Conservation (phyloP, 2,113 vertebrate genomes). For the Plecturocebus donacophilus region DNA sequence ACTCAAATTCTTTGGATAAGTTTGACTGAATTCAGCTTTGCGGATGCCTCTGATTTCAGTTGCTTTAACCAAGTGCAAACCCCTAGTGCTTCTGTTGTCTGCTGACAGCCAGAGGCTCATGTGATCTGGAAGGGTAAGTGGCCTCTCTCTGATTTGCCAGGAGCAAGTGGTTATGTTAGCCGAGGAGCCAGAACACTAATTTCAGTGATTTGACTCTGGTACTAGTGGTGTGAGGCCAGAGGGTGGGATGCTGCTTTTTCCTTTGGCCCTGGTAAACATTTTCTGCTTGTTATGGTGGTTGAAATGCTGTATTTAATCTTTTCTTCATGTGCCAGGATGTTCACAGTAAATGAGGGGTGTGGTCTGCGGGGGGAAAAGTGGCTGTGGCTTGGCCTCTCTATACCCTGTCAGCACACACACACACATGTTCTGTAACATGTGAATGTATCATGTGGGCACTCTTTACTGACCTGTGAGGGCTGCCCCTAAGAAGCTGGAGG, state of each 20-base stretch:
- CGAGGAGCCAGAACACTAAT: background rate
- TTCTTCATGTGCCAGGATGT: constrained; percentile 41
- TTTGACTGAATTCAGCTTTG: background rate
- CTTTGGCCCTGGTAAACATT: constrained; percentile 39
- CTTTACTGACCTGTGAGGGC: background rate
- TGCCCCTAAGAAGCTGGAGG: background rate
- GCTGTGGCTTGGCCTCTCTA: constrained; percentile 38
- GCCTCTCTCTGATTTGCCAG: constrained; percentile 17
- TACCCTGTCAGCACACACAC: background rate
- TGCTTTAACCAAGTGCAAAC: background rate
- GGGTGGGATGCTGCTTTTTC: constrained; percentile 27
- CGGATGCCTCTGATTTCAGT: background rate
- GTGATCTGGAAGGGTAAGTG: background rate
- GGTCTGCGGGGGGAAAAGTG: constrained; percentile 34
- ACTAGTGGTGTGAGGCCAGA: background rate
- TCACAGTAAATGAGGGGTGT: constrained; percentile 66
- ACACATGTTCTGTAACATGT: background rate
- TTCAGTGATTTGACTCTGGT: constrained; percentile 18
- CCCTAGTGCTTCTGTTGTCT: background rate
- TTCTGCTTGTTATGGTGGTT: constrained; percentile 42
- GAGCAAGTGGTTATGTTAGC: constrained; percentile 17
- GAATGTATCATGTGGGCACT: background rate
- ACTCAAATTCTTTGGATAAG: background rate
- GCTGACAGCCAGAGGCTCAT: background rate
- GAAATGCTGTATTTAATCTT: constrained; percentile 33